Base-by-base conservation (phyloP, 2,888 invertebrate genomes). In the Euphydryas editha region DNA sequence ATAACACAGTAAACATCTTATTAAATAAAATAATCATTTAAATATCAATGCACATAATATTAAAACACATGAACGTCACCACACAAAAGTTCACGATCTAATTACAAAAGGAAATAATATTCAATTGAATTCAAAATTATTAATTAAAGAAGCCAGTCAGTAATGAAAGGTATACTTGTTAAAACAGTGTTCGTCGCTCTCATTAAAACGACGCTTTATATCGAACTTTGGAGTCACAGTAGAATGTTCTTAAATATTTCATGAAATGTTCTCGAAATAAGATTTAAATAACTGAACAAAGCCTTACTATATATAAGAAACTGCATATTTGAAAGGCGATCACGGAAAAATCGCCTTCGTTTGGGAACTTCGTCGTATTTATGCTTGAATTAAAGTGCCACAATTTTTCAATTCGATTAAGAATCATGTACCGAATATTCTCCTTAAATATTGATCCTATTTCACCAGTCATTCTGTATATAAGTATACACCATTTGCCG, bases 161-260 rank as follows among this genome's bases (percentile, higher is more conserved):
- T 24, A 51, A n/a, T 24, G 15, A n/a, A 24, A 51, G 24, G 49
- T 24, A 51, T 21, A 39, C 42, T 44, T 44, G 42, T 7, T 49
- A 24, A 51, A 49, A 51, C n/a, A 24, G 49, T 51, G 15, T 51
- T 51, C 49, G n/a, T 24, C 49, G 21, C 49, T 36, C 54, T 54
- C 36, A 11, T 54, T 54, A 8, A 54, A 54, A 54, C 36, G 30
- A 36, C 11, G 21, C n/a, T 24, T 49, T 39, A 62, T 62, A 62
- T 47, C 18, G 6, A 39, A 17, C 37, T 57, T 15, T 37, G 55
- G 7, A 56, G 56, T 37, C 37, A 62, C 30, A 56, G 47, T 37
- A 8, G 47, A 47, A 39, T 47, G 21, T 17, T 20, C n/a, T 17
- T 47, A 49, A 37, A 57, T 47, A 62, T 62, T 57, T 57, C 54